Evolutionary conservation across 2,797 vertebrate species (phyloP).

Genomic region (Bovichtus variegatus): DNA sequence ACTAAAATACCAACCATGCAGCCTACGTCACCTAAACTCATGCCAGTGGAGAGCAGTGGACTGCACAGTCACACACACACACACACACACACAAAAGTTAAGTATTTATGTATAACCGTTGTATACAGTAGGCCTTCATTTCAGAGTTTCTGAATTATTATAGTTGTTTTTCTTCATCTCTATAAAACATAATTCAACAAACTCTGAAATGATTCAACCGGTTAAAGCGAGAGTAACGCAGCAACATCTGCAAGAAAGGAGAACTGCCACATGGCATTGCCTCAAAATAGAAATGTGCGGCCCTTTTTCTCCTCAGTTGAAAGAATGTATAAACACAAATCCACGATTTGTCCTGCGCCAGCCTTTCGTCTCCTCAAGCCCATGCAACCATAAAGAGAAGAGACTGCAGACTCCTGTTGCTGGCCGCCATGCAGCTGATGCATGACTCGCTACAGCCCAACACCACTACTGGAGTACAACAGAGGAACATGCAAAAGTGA

Average conservation of each 20-base stretch:
- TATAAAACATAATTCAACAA: constrained; percentile 59
- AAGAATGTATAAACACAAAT: constrained; percentile 69
- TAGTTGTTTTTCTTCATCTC: constrained; percentile 9
- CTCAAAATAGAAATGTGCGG: constrained; percentile 60
- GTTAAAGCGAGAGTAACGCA: constrained; percentile 52
- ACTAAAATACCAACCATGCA: constrained; percentile 69
- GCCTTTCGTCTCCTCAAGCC: constrained; percentile 72
- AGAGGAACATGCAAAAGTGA: constrained; percentile 74
- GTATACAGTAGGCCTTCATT: constrained; percentile 53
- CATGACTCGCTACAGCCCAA: constrained; percentile 52
- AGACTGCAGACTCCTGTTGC: constrained; percentile 48
- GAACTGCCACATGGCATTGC: constrained; percentile 58
- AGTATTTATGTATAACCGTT: constrained; percentile 29
- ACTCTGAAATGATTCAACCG: constrained; percentile 76
- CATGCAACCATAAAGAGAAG: constrained; percentile 73
- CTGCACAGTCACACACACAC: constrained; percentile 47
- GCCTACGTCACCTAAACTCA: constrained; percentile 54
- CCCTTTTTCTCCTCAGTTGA: constrained; percentile 42
- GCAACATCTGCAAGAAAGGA: constrained; percentile 57
- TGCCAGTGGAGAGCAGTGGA: constrained; percentile 65
- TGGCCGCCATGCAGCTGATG: constrained; percentile 70
- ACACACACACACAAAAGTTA: too few species aligned
- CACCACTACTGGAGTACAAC: constrained; percentile 60
- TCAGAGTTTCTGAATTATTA: constrained; percentile 76
- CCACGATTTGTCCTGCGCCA: constrained; percentile 60